Evolutionary conservation across 2,113 vertebrate species (phyloP), one percentile per base, ranked within the genome.

Genomic region (Xiphophorus maculatus): DNA sequence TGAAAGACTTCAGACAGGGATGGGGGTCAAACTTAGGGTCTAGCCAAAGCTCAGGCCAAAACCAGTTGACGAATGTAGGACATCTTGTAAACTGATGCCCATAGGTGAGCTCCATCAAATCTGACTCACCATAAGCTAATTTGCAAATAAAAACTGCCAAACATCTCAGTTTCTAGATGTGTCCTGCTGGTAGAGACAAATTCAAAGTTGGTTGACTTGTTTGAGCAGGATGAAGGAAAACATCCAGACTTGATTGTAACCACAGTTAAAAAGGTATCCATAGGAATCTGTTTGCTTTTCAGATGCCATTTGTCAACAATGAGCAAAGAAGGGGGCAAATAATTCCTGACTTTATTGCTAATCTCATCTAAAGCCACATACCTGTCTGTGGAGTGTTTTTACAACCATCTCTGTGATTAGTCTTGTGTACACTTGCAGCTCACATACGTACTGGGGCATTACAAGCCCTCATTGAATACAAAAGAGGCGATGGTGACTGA

Each of bases 401-500:
- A 67, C 37, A 84, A 72, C 69, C 2, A 66, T 69, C 68, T 74
- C 72, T 1, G 75, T 80, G 84, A 89, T 92, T 88, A 93, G 89
- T 79, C 78, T 72, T 89, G 84, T 89, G 90, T 91, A 77, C 83
- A 72, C 84, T 84, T 15, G 27, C 67, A n/a, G 80, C 12, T 67
- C 76, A 76, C 84, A 76, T 76, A 75, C 72, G 62, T 87, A 81
- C 73, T 7, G 72, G 70, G 68, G 77, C 73, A 78, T 89, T 90
- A 87, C 84, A 44, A 25, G 54, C 86, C 82, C 84, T 84, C 68
- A 17, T 8, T 11, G 27, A 81, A 85, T 66, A 92, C 90, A 92
- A 91, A 91, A 80, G 91, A 74, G 0, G 65, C 51, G n/a, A 65
- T 40, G 33, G 80, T 90, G 90, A 92, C 91, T 92, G 89, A 89